phyloP scores from a whole-genome alignment of 2,113 vertebrate species.

The Diphyllodes magnificus region DNA sequence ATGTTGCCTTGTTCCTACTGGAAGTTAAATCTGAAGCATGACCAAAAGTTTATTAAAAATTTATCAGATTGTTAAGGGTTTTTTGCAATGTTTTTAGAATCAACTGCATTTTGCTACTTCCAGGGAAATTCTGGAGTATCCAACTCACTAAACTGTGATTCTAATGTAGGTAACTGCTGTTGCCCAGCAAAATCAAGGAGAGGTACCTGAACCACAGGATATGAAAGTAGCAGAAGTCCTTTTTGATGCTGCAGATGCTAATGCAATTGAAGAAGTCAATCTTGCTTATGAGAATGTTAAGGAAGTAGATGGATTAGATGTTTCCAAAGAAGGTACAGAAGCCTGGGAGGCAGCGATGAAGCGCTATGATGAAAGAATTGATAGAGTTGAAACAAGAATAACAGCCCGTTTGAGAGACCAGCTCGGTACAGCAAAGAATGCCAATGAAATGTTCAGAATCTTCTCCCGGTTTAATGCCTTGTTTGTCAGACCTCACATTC shows the following conservation, averaged over 20 bases:
- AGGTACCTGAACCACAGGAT: slow-evolving; percentile 89
- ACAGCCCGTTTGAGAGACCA: slow-evolving; percentile 95
- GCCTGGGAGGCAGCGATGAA: slow-evolving; percentile 99
- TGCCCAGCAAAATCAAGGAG: slow-evolving; percentile 90
- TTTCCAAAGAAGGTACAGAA: slow-evolving; percentile 96
- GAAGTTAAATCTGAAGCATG: neutral
- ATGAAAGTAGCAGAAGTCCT: slow-evolving; percentile 96
- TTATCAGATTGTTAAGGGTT: neutral
- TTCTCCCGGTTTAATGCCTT: slow-evolving; percentile 97
- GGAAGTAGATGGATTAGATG: slow-evolving; percentile 95
- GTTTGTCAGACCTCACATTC: slow-evolving; percentile 97
- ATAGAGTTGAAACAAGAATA: slow-evolving; percentile 96
- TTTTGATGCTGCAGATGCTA: slow-evolving; percentile 95
- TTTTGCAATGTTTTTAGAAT: neutral
- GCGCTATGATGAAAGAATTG: slow-evolving; percentile 94
- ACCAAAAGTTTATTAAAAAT: neutral
- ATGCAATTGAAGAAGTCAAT: slow-evolving; percentile 97
- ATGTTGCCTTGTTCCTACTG: neutral
- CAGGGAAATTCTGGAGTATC: neutral
- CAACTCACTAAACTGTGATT: neutral
- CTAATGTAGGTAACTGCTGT: slow-evolving; percentile 86
- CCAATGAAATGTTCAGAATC: slow-evolving; percentile 98
- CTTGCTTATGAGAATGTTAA: slow-evolving; percentile 98
- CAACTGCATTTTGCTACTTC: neutral
- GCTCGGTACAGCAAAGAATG: slow-evolving; percentile 96